These are phyloP conservation scores for Spodoptera litura DNA, from an alignment of 1,140 invertebrate species.

Conservation along the genomic window DNA sequence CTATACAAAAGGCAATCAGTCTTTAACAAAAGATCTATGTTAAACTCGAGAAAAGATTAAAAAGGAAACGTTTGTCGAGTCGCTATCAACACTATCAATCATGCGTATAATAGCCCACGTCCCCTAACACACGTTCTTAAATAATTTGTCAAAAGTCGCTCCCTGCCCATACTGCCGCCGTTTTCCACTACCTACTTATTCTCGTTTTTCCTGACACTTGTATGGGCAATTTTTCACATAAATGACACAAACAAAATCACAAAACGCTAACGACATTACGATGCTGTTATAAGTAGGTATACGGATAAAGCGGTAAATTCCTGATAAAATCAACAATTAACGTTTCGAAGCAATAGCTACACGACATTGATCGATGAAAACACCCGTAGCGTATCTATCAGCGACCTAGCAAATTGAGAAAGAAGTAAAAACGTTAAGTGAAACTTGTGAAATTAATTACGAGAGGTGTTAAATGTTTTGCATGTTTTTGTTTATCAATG, in stretches of 20 bases:
- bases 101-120: slow-evolving; percentile 77
- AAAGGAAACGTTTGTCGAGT: slow-evolving; percentile 69
- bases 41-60: slow-evolving; percentile 64
- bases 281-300: neutral
- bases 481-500: slow-evolving; percentile 22
- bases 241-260: slow-evolving; percentile 49
- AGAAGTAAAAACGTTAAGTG: slow-evolving; percentile 34
- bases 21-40: slow-evolving; percentile 51
- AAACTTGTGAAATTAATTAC: slow-evolving; percentile 35
- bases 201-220: slow-evolving; percentile 68
- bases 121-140: slow-evolving; percentile 82
- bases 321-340: slow-evolving; percentile 43
- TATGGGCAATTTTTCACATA: slow-evolving; percentile 54
- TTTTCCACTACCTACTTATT: slow-evolving; percentile 65
- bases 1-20: slow-evolving; percentile 48
- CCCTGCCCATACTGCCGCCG: slow-evolving; percentile 65
- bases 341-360: slow-evolving; percentile 37
- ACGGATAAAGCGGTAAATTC: slow-evolving; percentile 38
- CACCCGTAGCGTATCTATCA: slow-evolving; percentile 40
- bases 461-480: slow-evolving; percentile 11
- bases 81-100: slow-evolving; percentile 80
- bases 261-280: slow-evolving; percentile 14
- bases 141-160: slow-evolving; percentile 83
- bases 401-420: slow-evolving; percentile 35
- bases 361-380: slow-evolving; percentile 60